Base-by-base conservation (phyloP, 2,113 vertebrate species). In the Rhinoderma darwinii region DNA sequence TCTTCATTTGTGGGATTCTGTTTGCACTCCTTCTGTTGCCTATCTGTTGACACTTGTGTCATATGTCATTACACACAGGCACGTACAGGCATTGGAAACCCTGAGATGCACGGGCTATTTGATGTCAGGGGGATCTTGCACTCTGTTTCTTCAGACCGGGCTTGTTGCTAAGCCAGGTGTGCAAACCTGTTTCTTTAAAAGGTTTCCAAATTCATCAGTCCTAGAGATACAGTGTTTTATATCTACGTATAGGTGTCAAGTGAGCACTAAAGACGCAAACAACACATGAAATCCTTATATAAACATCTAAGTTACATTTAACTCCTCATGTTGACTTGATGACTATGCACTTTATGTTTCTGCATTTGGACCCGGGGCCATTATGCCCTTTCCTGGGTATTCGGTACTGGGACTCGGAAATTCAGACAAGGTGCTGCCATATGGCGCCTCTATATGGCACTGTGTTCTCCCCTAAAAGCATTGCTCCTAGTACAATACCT, bases 21-120 rank as follows among this genome's bases (percentile, higher is more conserved):
- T n/a, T n/a, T n/a, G n/a, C n/a, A n/a, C n/a, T n/a, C n/a, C n/a
- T 27, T 75, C 73, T 75, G 44, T 51, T 44, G 41, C 44, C 41
- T 15, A 27, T 75, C 41, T 44, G 25, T 75, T 77, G 72, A 50
- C 74, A 76, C 74, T 44, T 74, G 14, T 41, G 72, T 74, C 22
- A 76, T 27, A 76, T 56, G 76, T 59, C 51, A 59, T 22, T 61
- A 56, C 79, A 66, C 41, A 41, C 79, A 56, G 10, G 22, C 25
- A 41, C 5, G 39, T 81, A 54, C 25, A 66, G n/a, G 79, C 56
- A 82, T 20, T 63, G 59, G 59, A 43, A 20, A 63, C 14, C 59
- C 59, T 30, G 14, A 39, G 79, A 61, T 66, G 37, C 17, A 81
- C 8, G 9, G 56, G 15, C 47, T 82, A 17, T 9, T 61, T 54